Evolutionary conservation across 37 sponge, comb jelly and placozoan genomes (phyloP).

Genomic region (Hexactinellida sp.): DNA sequence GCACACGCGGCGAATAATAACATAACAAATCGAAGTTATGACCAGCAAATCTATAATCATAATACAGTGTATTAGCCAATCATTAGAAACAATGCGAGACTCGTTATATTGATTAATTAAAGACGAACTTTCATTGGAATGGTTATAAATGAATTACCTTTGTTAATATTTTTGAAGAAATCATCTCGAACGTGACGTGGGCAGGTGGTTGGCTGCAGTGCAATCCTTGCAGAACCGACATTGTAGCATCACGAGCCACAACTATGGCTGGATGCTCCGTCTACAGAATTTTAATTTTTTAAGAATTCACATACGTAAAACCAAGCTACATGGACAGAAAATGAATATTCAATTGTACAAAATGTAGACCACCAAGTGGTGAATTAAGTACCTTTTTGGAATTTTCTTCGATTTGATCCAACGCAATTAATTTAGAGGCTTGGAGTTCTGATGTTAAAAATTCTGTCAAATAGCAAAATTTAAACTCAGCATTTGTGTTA

Average conservation of each 20-base stretch:
- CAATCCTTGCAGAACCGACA: not conserved
- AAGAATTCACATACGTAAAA: not conserved
- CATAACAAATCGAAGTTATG: too few species aligned
- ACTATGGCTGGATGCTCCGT: not conserved
- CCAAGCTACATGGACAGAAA: too few species aligned
- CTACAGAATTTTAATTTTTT: not conserved
- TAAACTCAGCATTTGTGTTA: too few species aligned
- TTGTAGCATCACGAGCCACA: not conserved
- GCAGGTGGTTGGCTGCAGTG: not conserved
- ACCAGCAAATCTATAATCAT: too few species aligned
- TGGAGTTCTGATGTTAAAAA: not conserved
- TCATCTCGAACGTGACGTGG: not conserved
- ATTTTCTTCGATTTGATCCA: not conserved
- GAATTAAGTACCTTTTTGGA: not conserved
- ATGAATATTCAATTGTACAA: too few species aligned
- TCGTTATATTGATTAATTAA: too few species aligned
- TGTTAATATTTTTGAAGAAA: not conserved
- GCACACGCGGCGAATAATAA: too few species aligned
- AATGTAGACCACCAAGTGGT: too few species aligned
- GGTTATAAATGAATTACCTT: not conserved
- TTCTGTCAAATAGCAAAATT: not conserved
- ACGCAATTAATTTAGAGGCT: not conserved
- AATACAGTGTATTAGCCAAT: too few species aligned
- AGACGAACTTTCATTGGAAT: too few species aligned
- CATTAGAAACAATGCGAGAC: too few species aligned